Conservation (phyloP, 92 coral and sea anemone genomes). For the Diadumene lineata region DNA sequence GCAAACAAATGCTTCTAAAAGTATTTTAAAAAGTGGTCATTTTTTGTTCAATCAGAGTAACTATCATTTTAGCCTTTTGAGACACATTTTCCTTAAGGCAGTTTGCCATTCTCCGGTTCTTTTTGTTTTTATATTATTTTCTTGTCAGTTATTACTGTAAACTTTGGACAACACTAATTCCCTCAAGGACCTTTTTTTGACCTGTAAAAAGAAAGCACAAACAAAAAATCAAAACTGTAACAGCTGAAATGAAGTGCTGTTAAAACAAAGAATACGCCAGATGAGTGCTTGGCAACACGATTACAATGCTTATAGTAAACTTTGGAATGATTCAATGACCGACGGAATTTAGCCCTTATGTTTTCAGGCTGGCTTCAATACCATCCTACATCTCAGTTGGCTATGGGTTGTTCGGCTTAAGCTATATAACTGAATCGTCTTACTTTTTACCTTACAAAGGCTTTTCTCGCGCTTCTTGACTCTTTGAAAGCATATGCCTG, state of each 20-base stretch:
- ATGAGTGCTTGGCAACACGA: conserved; percentile 8
- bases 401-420: too few species aligned
- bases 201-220: not conserved
- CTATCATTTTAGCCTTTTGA: too few species aligned
- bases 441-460: conserved; percentile 1
- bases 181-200: not conserved
- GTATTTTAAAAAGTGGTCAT: too few species aligned
- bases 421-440: too few species aligned
- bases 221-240: not conserved
- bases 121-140: not conserved
- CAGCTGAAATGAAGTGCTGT: not conserved
- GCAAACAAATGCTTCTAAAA: too few species aligned
- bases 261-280: not conserved
- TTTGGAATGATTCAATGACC: conserved; percentile 1
- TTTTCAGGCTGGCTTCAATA: too few species aligned
- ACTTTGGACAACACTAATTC: not conserved
- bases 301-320: too few species aligned
- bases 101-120: too few species aligned
- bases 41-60: too few species aligned
- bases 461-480: conserved; percentile 11
- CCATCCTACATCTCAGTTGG: too few species aligned
- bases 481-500: conserved; percentile 7
- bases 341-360: not conserved
- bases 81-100: too few species aligned
- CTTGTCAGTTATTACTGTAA: not conserved